Conservation (phyloP, 2,113 vertebrate genomes). For the Sylvilagus bachmani region DNA sequence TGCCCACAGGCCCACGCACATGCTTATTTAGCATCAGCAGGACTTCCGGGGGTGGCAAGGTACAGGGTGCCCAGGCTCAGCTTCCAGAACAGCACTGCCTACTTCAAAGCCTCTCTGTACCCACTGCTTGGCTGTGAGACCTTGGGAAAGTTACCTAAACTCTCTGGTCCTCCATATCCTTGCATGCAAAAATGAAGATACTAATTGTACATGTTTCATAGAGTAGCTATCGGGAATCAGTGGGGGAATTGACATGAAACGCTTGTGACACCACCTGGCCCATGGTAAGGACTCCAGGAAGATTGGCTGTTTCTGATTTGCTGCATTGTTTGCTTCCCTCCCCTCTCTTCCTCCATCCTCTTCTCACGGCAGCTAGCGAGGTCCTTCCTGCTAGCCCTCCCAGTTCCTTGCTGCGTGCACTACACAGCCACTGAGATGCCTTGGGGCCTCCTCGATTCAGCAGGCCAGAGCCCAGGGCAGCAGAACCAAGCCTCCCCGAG, state of each 20-base stretch:
- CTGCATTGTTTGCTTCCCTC: background rate
- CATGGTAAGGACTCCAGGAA: background rate
- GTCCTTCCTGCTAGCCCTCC: background rate
- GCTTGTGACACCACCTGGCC: background rate
- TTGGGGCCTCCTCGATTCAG: background rate
- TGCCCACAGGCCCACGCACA: background rate
- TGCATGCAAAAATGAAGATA: slow-evolving; percentile 22
- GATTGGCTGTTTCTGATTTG: background rate
- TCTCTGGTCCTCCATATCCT: slow-evolving; percentile 20
- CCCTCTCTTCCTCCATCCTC: background rate
- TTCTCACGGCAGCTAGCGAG: background rate
- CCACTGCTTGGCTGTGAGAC: background rate
- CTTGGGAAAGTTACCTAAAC: background rate
- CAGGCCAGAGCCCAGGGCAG: background rate
- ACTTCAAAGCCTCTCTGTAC: background rate
- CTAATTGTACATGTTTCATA: slow-evolving; percentile 19
- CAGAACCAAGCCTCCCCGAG: background rate
- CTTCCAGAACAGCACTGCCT: background rate
- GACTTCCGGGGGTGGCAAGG: background rate
- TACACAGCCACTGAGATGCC: background rate
- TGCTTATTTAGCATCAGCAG: background rate
- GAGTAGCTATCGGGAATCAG: background rate
- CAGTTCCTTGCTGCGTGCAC: background rate
- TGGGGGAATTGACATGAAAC: background rate
- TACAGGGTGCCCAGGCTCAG: background rate